Conservation (phyloP, 2,797 vertebrate genomes). For the Scolopax rusticola region DNA sequence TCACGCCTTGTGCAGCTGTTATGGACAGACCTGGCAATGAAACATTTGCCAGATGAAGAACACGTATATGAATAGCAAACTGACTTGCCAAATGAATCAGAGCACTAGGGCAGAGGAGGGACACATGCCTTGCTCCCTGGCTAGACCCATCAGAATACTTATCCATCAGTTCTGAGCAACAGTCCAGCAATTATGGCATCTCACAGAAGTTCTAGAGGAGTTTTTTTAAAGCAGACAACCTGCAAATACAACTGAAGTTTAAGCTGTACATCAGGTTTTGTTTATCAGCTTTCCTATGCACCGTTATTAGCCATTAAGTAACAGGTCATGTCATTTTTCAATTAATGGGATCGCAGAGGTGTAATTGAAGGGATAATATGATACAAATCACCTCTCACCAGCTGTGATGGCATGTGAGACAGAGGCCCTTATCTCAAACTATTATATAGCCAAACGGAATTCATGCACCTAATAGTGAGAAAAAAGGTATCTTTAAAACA, state of each 20-base stretch:
- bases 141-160: background rate
- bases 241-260: background rate
- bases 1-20: background rate
- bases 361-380: background rate
- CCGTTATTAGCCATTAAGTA: background rate
- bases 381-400: background rate
- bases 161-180: background rate
- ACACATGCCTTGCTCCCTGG: background rate
- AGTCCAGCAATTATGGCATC: background rate
- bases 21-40: background rate
- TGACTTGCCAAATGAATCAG: background rate
- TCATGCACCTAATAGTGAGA: background rate
- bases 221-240: background rate
- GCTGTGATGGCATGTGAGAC: background rate
- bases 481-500: background rate
- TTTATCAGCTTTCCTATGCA: background rate
- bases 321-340: background rate
- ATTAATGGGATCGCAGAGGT: slow-evolving; percentile 8
- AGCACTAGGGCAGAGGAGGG: background rate
- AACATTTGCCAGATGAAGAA: background rate
- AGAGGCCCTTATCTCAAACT: background rate
- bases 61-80: background rate
- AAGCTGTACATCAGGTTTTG: background rate
- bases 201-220: background rate
- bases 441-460: background rate